Base-by-base conservation (phyloP, 2,113 vertebrate species). In the Anarhynchus alexandrinus region DNA sequence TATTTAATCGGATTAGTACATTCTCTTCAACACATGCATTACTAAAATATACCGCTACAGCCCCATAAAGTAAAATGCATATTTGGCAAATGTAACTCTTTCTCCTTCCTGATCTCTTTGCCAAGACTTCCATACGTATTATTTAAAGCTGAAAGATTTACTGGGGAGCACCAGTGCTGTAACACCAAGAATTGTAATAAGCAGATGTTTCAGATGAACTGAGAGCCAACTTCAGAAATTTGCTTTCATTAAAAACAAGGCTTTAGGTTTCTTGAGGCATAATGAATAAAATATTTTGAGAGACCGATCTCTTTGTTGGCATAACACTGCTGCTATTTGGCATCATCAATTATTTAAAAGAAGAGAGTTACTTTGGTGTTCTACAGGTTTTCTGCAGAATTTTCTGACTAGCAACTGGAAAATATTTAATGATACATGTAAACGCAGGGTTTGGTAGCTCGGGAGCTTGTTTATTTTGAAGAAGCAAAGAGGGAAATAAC, bases 281-380 rank as follows among this genome's bases (percentile, higher is more conserved):
- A 95, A 97, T 94, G 95, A 96, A 97, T 97, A 98, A 95, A 92
- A 95, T 90, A 93, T 95, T 94, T 88, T 95, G 77, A 95, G 94
- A 95, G 94, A 92, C 69, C 8, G 4, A 86, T 95, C 71, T 91
- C 79, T 97, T 96, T 97, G 94, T 95, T 96, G 96, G 86, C 67
- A 94, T 83, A 95, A 96, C 82, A 82, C 82, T 86, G 76, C 82
- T 87, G 94, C 91, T 96, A 96, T 97, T 97, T 96, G 96, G 94
- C 59, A 89, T 85, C 66, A 95, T 96, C 83, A 81, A 96, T 96
- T 96, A 96, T 97, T 97, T 94, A 97, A 82, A 94, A 76, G 87
- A 84, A 87, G 88, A 82, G 55, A 83, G 55, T 89, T 94, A 84
- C 87, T 92, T 90, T 23, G 80, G 83, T 94, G 83, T 96, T 96